Percentiles rank a stretch among this genome's conserved stretches.
These are phyloP conservation scores for Dolichotis patagonum DNA, from an alignment of 2,113 vertebrate species.

Conservation along the genomic window DNA sequence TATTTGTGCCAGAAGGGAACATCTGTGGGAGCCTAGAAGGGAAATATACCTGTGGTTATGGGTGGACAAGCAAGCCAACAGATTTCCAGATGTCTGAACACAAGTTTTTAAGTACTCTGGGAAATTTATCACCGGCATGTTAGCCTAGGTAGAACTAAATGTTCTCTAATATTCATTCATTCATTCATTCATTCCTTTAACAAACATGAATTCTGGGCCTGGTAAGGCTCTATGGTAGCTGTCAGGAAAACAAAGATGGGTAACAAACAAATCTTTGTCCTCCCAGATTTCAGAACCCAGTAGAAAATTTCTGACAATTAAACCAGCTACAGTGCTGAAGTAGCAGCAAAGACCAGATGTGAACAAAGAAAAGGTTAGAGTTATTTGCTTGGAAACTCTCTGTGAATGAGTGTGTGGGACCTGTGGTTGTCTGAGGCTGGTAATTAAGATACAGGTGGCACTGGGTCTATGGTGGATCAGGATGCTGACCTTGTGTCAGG, in stretches of 20 bases:
- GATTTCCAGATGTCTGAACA: constrained; percentile 64
- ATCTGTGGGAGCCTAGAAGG: constrained; percentile 67
- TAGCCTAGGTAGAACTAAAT: not conserved
- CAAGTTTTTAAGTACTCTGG: not conserved
- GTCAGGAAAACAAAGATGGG: not conserved
- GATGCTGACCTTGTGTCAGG: not conserved
- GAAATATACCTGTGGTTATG: constrained; percentile 62
- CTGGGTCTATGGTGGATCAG: not conserved
- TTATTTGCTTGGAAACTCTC: not conserved
- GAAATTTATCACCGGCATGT: constrained; percentile 17
- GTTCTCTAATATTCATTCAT: not conserved
- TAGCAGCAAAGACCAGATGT: not conserved
- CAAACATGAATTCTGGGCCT: not conserved
- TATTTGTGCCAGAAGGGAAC: constrained; percentile 73
- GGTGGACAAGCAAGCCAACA: constrained; percentile 41
- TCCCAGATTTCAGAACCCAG: not conserved
- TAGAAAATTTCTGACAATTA: not conserved
- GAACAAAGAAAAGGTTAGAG: not conserved
- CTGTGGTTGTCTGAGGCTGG: not conserved
- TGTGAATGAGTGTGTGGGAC: not conserved
- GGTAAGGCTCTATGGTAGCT: not conserved
- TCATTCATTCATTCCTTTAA: not conserved
- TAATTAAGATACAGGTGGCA: not conserved
- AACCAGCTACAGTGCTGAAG: not conserved
- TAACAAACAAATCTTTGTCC: not conserved